A percentile compares a stretch with the other conserved stretches of the same genome.
Evolutionary conservation across 1,140 invertebrate genomes (phyloP).

Genomic region (Saccostrea cuccullata): DNA sequence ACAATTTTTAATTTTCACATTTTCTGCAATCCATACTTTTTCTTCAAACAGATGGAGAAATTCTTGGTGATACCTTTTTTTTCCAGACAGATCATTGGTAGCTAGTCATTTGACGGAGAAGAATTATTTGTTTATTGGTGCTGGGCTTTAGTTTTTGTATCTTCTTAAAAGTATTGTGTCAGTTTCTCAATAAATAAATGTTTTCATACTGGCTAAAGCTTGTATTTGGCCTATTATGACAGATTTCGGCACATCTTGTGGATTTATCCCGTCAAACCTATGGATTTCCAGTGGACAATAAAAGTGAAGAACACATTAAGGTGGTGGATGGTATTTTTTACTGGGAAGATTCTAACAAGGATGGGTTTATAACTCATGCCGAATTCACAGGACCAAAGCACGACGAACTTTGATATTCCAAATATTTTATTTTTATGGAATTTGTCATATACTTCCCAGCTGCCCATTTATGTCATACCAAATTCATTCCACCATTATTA

Average conservation of each 20-base stretch:
- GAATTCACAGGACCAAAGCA: constrained; percentile 98
- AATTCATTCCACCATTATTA: not conserved
- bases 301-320: constrained; percentile 70
- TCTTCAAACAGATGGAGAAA: not conserved
- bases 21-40: not conserved
- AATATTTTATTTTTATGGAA: not conserved
- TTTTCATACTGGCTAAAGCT: not conserved
- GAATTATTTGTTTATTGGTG: not conserved
- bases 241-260: constrained; percentile 31
- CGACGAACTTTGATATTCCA: constrained; percentile 89
- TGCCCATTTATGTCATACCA: not conserved
- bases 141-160: not conserved
- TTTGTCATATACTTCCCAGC: not conserved
- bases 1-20: no score
- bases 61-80: not conserved
- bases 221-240: constrained; percentile 66
- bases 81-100: not conserved
- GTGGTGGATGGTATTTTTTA: constrained; percentile 97
- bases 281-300: constrained; percentile 49
- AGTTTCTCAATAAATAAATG: not conserved
- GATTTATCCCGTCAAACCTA: constrained; percentile 48
- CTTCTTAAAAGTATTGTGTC: no score
- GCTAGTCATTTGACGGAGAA: not conserved
- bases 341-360: constrained; percentile 84
- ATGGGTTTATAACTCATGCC: constrained; percentile 94